Evolutionary conservation across 1,140 invertebrate genomes (phyloP), one percentile per base, ranked within the genome.

Genomic region (Goniozus legneri): DNA sequence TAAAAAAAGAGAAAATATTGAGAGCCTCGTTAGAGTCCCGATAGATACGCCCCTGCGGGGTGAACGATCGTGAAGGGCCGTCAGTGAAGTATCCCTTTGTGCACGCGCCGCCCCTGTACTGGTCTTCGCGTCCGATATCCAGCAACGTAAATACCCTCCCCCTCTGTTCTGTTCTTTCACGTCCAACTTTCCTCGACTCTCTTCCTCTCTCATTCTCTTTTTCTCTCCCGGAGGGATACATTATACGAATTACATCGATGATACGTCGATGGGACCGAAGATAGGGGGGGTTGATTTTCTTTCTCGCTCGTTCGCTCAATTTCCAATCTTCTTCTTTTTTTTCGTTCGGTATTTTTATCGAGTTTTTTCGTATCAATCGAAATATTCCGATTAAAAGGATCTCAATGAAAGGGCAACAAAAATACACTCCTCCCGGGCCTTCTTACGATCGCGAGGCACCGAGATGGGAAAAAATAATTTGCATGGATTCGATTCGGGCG

Each of bases 191-290:
- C 10, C 24, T 27, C 24, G n/a, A n/a, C n/a, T n/a, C n/a, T n/a
- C 4, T 27, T 27, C 24, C 27, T 31, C 14, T 1, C 18, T 20
- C 27, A 13, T 15, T 3, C 22, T 32, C 12, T n/a, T 18, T 10
- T n/a, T 16, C 15, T 14, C 37, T 15, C 31, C 18, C 18, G 36
- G 55, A 31, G 46, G 48, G 52, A 58, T 59, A 60, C 57, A 59
- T 60, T 60, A 60, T 60, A 58, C 56, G 57, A 60, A 60, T 60
- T 60, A 60, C 57, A 60, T 60, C 32, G 56, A 60, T 55, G 57
- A 60, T 60, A 60, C 48, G 52, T 55, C 57, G 57, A 60, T 60
- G 56, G 45, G 57, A 58, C 56, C 52, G 44, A 52, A 60, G 57
- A 60, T 60, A 61, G 50, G 50, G 45, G 54, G n/a, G n/a, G n/a